These are phyloP conservation scores for Chondrilla cf. caribensis DNA, from an alignment of 37 sponge, comb jelly and placozoan genomes.

Conservation along the genomic window DNA sequence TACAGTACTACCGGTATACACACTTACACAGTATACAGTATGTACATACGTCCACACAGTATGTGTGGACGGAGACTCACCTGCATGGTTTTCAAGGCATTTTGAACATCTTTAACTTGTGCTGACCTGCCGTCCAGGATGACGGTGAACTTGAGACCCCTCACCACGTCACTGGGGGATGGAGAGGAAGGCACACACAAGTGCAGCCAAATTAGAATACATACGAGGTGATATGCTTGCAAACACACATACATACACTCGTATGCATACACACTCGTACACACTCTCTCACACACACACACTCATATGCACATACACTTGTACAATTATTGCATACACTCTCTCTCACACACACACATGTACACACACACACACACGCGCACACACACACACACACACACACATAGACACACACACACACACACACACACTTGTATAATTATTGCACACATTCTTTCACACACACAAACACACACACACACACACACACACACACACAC, in stretches of 20 bases:
- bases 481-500: no score
- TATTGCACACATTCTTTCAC: neutral
- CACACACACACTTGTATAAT: neutral
- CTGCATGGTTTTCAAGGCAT: slow-evolving; percentile 42
- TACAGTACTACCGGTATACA: no score
- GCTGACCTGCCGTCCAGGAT: slow-evolving; percentile 39
- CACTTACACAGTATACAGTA: neutral
- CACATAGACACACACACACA: no score
- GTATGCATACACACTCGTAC: no score
- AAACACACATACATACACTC: neutral
- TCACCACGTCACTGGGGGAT: slow-evolving; percentile 35
- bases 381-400: no score
- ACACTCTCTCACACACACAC: no score
- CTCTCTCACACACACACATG: no score
- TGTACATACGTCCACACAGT: neutral
- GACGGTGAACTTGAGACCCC: slow-evolving; percentile 49
- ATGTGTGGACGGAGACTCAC: neutral
- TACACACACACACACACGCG: no score
- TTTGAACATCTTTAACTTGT: slow-evolving; percentile 34
- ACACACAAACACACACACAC: no score
- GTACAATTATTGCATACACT: neutral
- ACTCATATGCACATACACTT: neutral
- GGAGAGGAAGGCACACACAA: no score
- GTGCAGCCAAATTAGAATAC: no score
- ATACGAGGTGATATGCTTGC: no score